These are phyloP conservation scores for Nerophis ophidion DNA, from an alignment of 2,113 vertebrate genomes.

Conservation along the genomic window DNA sequence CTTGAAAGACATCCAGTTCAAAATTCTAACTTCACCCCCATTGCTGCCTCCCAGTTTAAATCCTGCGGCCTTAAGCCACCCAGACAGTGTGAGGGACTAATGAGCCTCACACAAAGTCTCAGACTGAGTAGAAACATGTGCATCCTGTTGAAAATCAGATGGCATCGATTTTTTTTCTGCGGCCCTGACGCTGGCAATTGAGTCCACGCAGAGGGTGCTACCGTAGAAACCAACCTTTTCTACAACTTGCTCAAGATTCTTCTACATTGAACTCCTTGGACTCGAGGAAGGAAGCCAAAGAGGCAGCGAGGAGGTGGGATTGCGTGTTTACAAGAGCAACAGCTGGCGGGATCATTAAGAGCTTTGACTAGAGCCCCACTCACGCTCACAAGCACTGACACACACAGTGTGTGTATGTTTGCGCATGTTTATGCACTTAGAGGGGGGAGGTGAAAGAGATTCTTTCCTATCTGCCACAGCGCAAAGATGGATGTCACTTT, in stretches of 20 bases:
- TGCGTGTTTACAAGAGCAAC: conserved; percentile 61
- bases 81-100: conserved; percentile 31
- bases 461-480: conserved; percentile 14
- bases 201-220: conserved; percentile 14
- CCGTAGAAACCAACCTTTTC: neutral
- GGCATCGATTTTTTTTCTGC: conserved; percentile 18
- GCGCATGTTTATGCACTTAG: conserved; percentile 40
- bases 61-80: too few relatives aligned
- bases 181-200: conserved; percentile 17
- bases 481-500: conserved; percentile 2
- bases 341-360: conserved; percentile 69
- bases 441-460: conserved; percentile 25
- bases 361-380: conserved; percentile 35
- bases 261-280: neutral
- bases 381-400: conserved; percentile 25
- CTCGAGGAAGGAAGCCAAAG: conserved; percentile 10
- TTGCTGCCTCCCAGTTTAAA: too few relatives aligned
- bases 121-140: conserved; percentile 53
- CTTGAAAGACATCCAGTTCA: too few relatives aligned
- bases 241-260: conserved; percentile 4
- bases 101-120: conserved; percentile 24
- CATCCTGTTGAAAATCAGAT: conserved; percentile 39
- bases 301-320: conserved; percentile 11
- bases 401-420: conserved; percentile 22
- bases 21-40: too few relatives aligned